Evolutionary conservation across 2,888 invertebrate genomes (phyloP).

Genomic region (Mamestra brassicae): DNA sequence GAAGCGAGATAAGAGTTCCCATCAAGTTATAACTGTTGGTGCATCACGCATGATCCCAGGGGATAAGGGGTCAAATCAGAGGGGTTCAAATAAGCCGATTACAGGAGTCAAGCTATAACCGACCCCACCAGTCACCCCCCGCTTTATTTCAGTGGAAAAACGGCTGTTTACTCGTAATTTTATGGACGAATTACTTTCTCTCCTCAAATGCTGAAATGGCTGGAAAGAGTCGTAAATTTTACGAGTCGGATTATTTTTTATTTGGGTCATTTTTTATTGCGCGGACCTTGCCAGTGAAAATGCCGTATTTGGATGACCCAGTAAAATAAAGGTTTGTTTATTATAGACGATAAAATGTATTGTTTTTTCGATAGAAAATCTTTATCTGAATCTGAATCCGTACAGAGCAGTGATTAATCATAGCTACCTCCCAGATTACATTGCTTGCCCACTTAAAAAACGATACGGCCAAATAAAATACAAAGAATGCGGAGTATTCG

Average conservation of each 20-base stretch:
- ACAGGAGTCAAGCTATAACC: constrained; percentile 84
- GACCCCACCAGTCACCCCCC: constrained; percentile 74
- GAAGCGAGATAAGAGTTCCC: constrained; percentile 89
- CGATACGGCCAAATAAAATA: constrained; percentile 57
- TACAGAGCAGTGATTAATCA: constrained; percentile 43
- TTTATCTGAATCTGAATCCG: constrained; percentile 35
- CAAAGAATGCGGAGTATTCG: constrained; percentile 77
- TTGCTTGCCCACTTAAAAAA: constrained; percentile 41
- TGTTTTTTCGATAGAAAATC: constrained; percentile 37
- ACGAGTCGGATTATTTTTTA: constrained; percentile 85
- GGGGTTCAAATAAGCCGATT: constrained; percentile 88
- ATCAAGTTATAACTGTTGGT: constrained; percentile 87
- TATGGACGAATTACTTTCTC: constrained; percentile 89
- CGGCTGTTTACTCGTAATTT: constrained; percentile 90
- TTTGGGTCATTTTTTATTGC: constrained; percentile 82
- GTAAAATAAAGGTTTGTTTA: constrained; percentile 61
- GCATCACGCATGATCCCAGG: constrained; percentile 82
- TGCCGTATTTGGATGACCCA: constrained; percentile 58
- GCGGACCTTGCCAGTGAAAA: constrained; percentile 67
- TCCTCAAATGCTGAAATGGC: constrained; percentile 87
- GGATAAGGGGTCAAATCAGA: constrained; percentile 76
- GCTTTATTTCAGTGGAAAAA: constrained; percentile 89
- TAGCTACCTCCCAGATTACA: constrained; percentile 28
- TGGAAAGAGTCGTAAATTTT: constrained; percentile 86
- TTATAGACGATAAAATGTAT: constrained; percentile 32